phyloP scores from a whole-genome alignment of 2,888 invertebrate species.

The Heliconius ethilla region DNA sequence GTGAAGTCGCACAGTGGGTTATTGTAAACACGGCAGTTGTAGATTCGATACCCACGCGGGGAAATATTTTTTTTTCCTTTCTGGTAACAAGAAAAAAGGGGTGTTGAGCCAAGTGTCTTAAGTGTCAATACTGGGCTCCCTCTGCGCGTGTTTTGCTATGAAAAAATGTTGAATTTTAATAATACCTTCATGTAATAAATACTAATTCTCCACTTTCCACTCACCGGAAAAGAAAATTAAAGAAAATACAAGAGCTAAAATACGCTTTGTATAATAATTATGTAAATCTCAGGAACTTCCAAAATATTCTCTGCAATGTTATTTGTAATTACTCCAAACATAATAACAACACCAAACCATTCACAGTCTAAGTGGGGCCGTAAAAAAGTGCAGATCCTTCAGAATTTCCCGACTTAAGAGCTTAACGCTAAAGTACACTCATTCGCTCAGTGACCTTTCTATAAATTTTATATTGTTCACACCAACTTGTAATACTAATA shows the following conservation, averaged over 20 bases:
- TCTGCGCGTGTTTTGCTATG: no score
- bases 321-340: neutral
- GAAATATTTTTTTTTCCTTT: neutral
- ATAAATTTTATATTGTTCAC: neutral
- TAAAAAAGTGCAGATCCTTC: neutral
- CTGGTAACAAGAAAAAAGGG: no score
- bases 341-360: neutral
- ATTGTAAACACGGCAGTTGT: neutral
- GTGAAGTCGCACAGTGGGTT: neutral
- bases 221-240: no score
- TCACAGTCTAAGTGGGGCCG: slow-evolving; percentile 3
- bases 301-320: neutral
- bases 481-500: neutral
- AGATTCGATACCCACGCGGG: neutral
- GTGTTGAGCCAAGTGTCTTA: no score
- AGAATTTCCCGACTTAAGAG: neutral
- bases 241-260: no score
- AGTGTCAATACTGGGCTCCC: no score
- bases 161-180: no score
- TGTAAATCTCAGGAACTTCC: neutral
- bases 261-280: no score
- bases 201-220: no score
- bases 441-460: slow-evolving; percentile 12
- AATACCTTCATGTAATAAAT: no score
- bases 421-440: slow-evolving; percentile 5